Evolutionary conservation across 2,888 invertebrate species (phyloP).

Genomic region (Boloria selene): DNA sequence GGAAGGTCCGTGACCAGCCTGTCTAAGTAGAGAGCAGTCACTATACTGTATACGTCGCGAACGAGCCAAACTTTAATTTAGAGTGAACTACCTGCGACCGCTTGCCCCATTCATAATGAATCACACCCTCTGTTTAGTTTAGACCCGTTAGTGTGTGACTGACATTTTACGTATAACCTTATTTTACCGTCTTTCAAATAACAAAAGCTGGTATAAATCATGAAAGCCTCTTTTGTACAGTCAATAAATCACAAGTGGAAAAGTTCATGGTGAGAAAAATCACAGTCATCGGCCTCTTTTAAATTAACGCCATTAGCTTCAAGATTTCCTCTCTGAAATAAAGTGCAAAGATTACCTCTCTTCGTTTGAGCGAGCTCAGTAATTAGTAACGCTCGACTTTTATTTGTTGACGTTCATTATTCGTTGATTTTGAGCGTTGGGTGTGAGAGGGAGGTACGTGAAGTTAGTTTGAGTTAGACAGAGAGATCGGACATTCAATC

Average conservation of each 20-base stretch:
- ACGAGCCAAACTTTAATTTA: constrained; percentile 78
- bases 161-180: constrained; percentile 62
- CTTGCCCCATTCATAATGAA: constrained; percentile 69
- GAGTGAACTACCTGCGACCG: constrained; percentile 63
- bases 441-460: constrained; percentile 54
- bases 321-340: constrained; percentile 77
- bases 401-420: constrained; percentile 83
- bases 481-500: constrained; percentile 62
- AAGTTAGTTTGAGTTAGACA: constrained; percentile 57
- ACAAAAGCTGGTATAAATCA: constrained; percentile 40
- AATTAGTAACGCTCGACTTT: constrained; percentile 83
- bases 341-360: constrained; percentile 81
- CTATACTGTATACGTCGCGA: constrained; percentile 64
- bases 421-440: constrained; percentile 70
- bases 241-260: constrained; percentile 74
- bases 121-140: constrained; percentile 70
- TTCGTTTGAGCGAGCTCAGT: constrained; percentile 72
- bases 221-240: constrained; percentile 51
- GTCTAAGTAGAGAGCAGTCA: constrained; percentile 53
- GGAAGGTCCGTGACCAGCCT: constrained; percentile 70
- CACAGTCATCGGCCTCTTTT: constrained; percentile 78
- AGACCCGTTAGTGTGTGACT: constrained; percentile 62
- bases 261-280: constrained; percentile 72
- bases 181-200: constrained; percentile 44
- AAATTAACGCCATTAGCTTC: constrained; percentile 82